phyloP scores from a whole-genome alignment of 2,113 vertebrate genomes.

The Tetrax tetrax region DNA sequence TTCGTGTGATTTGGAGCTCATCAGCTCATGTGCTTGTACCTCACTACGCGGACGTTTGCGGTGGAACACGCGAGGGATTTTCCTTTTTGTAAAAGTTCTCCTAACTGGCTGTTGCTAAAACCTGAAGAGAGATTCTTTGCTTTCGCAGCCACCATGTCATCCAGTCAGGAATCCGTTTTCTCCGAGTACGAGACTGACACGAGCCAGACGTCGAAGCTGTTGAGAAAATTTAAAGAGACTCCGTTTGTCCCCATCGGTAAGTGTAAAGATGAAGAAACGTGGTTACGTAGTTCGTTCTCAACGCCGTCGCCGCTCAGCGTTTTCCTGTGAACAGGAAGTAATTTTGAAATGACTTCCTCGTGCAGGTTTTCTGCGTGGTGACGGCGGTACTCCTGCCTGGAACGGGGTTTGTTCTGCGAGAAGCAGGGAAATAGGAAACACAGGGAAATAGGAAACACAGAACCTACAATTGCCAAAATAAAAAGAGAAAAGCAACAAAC shows the following conservation, averaged over 20 bases:
- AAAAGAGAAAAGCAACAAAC: not conserved
- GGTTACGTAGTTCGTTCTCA: not conserved
- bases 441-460: not conserved
- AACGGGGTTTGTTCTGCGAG: not conserved
- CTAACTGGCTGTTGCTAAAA: not conserved
- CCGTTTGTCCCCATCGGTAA: conserved; percentile 48
- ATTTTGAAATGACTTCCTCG: not conserved
- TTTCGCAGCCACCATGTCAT: conserved; percentile 44
- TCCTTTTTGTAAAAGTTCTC: not conserved
- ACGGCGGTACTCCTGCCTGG: not conserved
- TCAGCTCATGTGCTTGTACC: not conserved
- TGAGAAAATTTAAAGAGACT: conserved; percentile 44
- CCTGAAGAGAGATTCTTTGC: not conserved
- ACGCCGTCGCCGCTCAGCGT: not conserved
- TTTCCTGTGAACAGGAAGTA: not conserved
- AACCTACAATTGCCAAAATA: not conserved
- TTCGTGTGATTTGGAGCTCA: not conserved
- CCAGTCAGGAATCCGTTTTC: not conserved
- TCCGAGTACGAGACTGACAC: not conserved
- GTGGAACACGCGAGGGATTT: not conserved
- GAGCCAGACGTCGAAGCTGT: conserved; percentile 45
- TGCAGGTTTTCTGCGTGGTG: not conserved
- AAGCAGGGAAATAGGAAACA: not conserved
- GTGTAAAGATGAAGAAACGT: not conserved
- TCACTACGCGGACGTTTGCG: accelerated